phyloP scores from a whole-genome alignment of 2,888 invertebrate species.

The Drosophila eohydei region DNA sequence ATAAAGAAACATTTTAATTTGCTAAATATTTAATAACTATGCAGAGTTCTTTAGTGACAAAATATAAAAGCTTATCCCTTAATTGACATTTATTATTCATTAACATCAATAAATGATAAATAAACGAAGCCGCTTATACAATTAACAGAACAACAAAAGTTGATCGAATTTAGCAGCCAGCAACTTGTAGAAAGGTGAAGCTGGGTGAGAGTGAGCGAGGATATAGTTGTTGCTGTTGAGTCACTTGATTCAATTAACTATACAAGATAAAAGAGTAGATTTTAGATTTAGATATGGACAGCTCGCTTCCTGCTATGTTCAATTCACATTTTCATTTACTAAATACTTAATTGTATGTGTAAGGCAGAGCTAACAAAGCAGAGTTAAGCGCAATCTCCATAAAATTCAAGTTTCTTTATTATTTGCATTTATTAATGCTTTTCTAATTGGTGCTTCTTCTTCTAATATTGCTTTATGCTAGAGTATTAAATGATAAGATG shows the following conservation, averaged over 20 bases:
- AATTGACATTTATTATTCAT: background rate
- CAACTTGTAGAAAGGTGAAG: background rate
- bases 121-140: background rate
- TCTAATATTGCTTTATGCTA: no score
- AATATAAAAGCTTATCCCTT: background rate
- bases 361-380: no score
- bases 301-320: no score
- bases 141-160: background rate
- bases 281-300: no score
- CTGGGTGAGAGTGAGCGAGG: background rate
- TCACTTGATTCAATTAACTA: background rate
- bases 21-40: background rate
- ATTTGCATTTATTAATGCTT: no score
- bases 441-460: no score
- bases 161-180: background rate
- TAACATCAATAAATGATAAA: background rate
- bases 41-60: background rate
- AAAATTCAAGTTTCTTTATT: no score
- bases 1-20: conserved; percentile 4
- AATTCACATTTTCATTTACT: no score
- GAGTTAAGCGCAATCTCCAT: no score
- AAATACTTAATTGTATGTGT: no score
- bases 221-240: background rate
- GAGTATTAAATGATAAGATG: no score
- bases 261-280: background rate